A percentile compares a stretch with the other conserved stretches of the same genome.
Evolutionary conservation across 2,888 invertebrate species (phyloP).

Genomic region (Tortrix viridana): DNA sequence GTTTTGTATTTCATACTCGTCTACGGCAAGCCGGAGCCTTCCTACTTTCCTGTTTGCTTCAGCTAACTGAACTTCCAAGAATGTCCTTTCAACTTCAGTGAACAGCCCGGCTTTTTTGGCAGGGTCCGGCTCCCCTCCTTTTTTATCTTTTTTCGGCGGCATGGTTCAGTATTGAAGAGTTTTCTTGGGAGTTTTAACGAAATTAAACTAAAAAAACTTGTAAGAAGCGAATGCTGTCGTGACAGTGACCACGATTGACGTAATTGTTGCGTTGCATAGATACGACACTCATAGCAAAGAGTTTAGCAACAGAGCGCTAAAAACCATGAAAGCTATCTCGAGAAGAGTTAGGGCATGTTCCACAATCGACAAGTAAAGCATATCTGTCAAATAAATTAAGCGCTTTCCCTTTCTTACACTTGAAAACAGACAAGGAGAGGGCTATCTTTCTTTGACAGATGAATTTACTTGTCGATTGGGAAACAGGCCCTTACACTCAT

Average conservation of each 20-base stretch:
- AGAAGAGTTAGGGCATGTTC: too few species aligned
- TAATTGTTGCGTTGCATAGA: slow-evolving; percentile 46
- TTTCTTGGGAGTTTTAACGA: slow-evolving; percentile 20
- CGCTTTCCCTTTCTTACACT: too few species aligned
- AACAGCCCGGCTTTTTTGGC: slow-evolving; percentile 67
- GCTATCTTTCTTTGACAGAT: too few species aligned
- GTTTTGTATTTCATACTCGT: slow-evolving; percentile 89
- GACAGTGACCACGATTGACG: slow-evolving; percentile 46
- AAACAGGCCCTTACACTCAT: too few species aligned
- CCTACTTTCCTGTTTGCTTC: slow-evolving; percentile 93
- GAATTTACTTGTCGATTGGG: too few species aligned
- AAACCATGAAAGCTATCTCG: too few species aligned
- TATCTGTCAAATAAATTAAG: too few species aligned
- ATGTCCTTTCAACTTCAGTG: slow-evolving; percentile 91
- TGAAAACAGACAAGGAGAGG: too few species aligned
- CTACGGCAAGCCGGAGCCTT: slow-evolving; percentile 86
- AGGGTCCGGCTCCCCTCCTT: slow-evolving; percentile 66
- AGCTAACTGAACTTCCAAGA: slow-evolving; percentile 91
- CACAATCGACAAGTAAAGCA: too few species aligned
- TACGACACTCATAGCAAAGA: neutral
- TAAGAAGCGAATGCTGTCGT: slow-evolving; percentile 28
- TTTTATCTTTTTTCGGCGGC: slow-evolving; percentile 78
- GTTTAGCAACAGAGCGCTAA: too few species aligned
- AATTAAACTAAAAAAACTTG: slow-evolving; percentile 40
- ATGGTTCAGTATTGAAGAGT: slow-evolving; percentile 51